Conservation (phyloP, 2,888 invertebrate genomes). For the Vannuccia rotundouncinata region DNA sequence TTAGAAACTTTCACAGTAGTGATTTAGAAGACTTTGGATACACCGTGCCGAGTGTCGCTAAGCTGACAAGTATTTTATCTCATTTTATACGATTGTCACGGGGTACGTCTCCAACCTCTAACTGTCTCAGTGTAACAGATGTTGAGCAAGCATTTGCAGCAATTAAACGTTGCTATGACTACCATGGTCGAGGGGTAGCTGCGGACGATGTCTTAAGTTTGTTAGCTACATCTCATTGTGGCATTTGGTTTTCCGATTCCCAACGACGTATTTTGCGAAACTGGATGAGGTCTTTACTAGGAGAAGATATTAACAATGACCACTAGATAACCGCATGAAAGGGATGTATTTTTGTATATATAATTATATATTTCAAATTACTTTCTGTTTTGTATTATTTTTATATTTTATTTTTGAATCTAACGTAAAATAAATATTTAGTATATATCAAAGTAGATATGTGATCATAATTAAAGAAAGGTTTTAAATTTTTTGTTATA, state of each 20-base stretch:
- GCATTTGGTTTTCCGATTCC: neutral
- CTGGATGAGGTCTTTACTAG: neutral
- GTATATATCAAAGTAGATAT: too few species aligned
- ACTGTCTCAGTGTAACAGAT: neutral
- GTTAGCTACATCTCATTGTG: neutral
- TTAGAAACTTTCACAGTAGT: too few species aligned
- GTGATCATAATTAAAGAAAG: too few species aligned
- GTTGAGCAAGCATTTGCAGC: neutral
- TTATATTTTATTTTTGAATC: neutral
- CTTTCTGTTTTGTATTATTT: neutral
- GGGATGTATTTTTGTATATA: too few species aligned
- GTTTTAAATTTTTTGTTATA: too few species aligned
- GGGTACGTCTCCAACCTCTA: neutral
- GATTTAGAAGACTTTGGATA: neutral
- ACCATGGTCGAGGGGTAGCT: neutral
- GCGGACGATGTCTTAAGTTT: neutral
- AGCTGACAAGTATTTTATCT: neutral
- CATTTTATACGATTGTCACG: neutral
- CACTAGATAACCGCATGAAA: too few species aligned
- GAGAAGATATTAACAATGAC: neutral
- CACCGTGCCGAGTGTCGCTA: neutral
- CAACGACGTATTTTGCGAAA: neutral
- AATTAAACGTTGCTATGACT: neutral
- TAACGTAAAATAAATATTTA: neutral
- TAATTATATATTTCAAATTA: too few species aligned